Evolutionary conservation across 1,140 invertebrate species (phyloP).

Genomic region (Drosophila pandora): DNA sequence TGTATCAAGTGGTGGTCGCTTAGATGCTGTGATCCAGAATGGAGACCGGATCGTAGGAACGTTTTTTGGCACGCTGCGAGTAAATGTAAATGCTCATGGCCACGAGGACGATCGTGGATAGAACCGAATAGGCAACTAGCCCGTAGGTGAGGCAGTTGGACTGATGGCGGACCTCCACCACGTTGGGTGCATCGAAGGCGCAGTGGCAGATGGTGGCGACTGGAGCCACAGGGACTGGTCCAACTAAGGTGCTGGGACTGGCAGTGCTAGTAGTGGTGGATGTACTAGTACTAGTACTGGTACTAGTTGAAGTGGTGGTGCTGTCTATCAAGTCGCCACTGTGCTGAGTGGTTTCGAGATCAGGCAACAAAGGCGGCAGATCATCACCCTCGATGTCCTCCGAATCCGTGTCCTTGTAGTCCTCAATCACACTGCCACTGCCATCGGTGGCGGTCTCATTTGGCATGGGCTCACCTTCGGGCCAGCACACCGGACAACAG

Average conservation of each 20-base stretch:
- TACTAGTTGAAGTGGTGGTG: not conserved
- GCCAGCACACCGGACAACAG: slow-evolving; percentile 80
- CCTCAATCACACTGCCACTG: slow-evolving; percentile 19
- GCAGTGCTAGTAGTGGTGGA: slow-evolving; percentile 2
- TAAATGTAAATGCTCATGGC: slow-evolving; percentile 35
- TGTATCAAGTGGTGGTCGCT: slow-evolving; percentile 10
- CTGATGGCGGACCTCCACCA: slow-evolving; percentile 45
- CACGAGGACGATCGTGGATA: slow-evolving; percentile 17
- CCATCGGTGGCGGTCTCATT: slow-evolving; percentile 34
- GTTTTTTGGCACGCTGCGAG: slow-evolving; percentile 67
- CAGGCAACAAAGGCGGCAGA: slow-evolving; percentile 10
- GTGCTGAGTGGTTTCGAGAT: not conserved
- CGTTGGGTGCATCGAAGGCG: slow-evolving; percentile 50
- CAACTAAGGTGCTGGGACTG: slow-evolving; percentile 1
- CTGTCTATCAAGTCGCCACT: slow-evolving; percentile 28
- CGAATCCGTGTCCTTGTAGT: slow-evolving; percentile 37
- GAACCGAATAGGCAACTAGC: slow-evolving; percentile 5
- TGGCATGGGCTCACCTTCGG: slow-evolving; percentile 65
- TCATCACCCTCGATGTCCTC: slow-evolving; percentile 10
- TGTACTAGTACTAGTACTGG: slow-evolving; percentile 1
- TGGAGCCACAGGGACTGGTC: slow-evolving; percentile 4
- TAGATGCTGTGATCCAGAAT: slow-evolving; percentile 77
- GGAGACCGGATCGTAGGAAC: slow-evolving; percentile 78
- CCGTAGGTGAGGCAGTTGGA: not conserved
- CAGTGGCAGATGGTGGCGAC: slow-evolving; percentile 9